A percentile compares a stretch with the other conserved stretches of the same genome.
Conservation (phyloP, 2,797 vertebrate species). For the Bucorvus abyssinicus region DNA sequence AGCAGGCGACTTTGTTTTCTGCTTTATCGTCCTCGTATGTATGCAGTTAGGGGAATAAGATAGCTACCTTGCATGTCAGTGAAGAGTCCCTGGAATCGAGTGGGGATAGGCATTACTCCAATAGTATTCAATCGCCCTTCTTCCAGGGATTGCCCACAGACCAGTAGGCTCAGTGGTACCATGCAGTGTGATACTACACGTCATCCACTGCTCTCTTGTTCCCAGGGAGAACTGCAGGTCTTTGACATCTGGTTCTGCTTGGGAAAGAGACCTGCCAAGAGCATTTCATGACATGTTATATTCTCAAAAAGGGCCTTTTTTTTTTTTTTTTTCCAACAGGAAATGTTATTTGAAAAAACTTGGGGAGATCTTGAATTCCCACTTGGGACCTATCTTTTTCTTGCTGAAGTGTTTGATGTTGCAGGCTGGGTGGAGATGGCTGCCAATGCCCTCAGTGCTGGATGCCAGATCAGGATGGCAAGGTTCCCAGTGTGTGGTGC, state of each 20-base stretch:
- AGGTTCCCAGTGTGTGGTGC: fast-evolving
- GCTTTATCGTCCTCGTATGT: neutral
- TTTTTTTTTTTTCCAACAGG: neutral
- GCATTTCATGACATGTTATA: neutral
- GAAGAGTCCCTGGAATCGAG: neutral
- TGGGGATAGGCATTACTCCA: neutral
- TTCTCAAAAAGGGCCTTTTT: neutral
- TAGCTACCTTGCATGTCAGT: neutral
- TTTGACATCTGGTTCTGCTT: neutral
- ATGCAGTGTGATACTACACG: neutral
- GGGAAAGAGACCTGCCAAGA: neutral
- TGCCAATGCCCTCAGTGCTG: fast-evolving
- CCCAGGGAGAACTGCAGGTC: neutral
- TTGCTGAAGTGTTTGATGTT: neutral
- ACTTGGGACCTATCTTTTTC: neutral
- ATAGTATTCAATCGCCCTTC: neutral
- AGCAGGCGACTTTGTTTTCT: neutral
- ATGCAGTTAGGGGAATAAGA: neutral
- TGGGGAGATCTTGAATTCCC: neutral
- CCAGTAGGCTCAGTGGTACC: neutral
- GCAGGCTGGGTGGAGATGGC: fast-evolving
- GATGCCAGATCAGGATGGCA: neutral
- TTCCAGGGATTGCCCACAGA: neutral
- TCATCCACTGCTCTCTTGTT: neutral
- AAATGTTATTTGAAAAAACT: neutral